Percentiles rank a stretch among this genome's conserved stretches.
Conservation (phyloP, 2,113 vertebrate species). For the Tamias sibiricus region DNA sequence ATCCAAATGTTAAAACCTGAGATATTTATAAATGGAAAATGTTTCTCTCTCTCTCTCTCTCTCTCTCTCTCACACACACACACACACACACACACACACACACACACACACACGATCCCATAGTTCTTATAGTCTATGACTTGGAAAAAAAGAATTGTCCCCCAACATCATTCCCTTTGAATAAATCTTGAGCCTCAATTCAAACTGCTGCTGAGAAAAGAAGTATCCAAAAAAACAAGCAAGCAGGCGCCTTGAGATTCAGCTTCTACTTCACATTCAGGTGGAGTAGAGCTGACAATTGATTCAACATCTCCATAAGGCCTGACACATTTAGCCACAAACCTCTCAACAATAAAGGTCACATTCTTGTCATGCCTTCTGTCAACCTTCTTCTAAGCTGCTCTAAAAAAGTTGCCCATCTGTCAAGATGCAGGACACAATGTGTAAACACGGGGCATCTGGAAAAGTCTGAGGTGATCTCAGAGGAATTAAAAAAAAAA, state of each 20-base stretch:
- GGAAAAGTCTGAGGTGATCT: constrained; percentile 36
- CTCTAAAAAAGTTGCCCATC: neutral
- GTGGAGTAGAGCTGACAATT: rapidly evolving
- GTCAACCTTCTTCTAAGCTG: neutral
- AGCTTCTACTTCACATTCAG: neutral
- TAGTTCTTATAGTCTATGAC: neutral
- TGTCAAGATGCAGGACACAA: neutral
- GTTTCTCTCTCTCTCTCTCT: too few relatives aligned
- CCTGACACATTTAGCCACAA: neutral
- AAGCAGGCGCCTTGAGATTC: neutral
- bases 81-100: too few relatives aligned
- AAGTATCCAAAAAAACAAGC: neutral
- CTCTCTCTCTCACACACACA: too few relatives aligned
- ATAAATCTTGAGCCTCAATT: neutral
- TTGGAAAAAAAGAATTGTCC: neutral
- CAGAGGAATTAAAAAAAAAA: neutral
- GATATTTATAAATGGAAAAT: constrained; percentile 22
- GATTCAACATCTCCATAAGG: neutral
- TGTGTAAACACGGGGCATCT: neutral
- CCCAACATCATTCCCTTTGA: neutral
- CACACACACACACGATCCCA: neutral
- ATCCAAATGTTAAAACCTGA: neutral
- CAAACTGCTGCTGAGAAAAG: neutral
- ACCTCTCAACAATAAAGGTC: neutral
- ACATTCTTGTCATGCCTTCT: constrained; percentile 18